Percentiles rank a stretch among this genome's conserved stretches.
Evolutionary conservation across 2,888 invertebrate genomes (phyloP).

Genomic region (Arctia plantaginis): DNA sequence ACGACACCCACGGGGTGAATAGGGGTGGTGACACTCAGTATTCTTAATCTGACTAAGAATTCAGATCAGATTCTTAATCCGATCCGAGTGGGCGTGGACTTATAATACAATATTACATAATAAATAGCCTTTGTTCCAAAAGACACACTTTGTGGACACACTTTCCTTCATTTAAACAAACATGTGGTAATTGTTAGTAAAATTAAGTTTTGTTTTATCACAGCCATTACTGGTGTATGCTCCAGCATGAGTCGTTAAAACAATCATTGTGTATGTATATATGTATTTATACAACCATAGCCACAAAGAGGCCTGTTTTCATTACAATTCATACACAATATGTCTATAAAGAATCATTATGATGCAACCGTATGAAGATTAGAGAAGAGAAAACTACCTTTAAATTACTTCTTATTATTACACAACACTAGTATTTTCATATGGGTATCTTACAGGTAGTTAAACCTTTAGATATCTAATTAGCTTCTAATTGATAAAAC

Average conservation of each 20-base stretch:
- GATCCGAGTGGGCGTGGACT: too few relatives aligned
- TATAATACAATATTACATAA: too few relatives aligned
- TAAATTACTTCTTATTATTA: not conserved
- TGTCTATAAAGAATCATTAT: not conserved
- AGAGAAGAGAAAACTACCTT: not conserved
- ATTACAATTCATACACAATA: not conserved
- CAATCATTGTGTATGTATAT: slow-evolving; percentile 4
- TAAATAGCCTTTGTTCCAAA: not conserved
- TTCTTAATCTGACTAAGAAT: too few relatives aligned
- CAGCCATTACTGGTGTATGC: not conserved
- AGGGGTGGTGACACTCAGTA: too few relatives aligned
- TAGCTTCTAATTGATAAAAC: not conserved
- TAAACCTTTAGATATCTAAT: not conserved
- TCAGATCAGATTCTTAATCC: too few relatives aligned
- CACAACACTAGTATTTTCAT: not conserved
- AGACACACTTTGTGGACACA: slow-evolving; percentile 17
- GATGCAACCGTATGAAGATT: not conserved
- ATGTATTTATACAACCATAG: not conserved
- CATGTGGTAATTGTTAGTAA: slow-evolving; percentile 38
- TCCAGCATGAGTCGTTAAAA: slow-evolving; percentile 6
- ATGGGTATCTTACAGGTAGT: not conserved
- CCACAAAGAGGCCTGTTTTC: slow-evolving; percentile 5
- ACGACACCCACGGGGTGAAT: too few relatives aligned
- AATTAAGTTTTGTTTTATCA: slow-evolving; percentile 48
- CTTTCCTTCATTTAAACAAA: slow-evolving; percentile 42